phyloP scores from a whole-genome alignment of 2,797 vertebrate genomes.

The Chelonia mydas region DNA sequence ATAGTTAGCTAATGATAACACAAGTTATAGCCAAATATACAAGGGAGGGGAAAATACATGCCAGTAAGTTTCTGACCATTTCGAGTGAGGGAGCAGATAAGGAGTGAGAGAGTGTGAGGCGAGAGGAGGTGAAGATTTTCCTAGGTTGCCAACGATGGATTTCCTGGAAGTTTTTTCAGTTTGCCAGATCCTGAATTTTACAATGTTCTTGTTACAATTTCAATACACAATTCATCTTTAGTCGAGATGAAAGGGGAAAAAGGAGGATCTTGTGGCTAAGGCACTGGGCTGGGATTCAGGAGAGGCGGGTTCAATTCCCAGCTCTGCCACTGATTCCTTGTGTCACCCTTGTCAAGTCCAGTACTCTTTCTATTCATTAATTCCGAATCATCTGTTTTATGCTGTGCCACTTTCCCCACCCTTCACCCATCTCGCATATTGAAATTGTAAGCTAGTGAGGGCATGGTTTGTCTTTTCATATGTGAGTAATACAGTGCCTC shows the following conservation, averaged over 20 bases:
- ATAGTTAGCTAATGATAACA: constrained; percentile 47
- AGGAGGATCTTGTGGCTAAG: constrained; percentile 45
- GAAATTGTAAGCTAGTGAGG: constrained; percentile 31
- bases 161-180: constrained; percentile 68
- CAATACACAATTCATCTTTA: constrained; percentile 67
- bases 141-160: not conserved
- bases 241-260: constrained; percentile 57
- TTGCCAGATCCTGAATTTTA: constrained; percentile 25
- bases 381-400: constrained; percentile 32
- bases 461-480: not conserved
- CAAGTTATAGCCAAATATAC: not conserved
- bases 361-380: constrained; percentile 20
- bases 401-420: not conserved
- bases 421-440: not conserved
- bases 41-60: constrained; percentile 42
- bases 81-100: constrained; percentile 50
- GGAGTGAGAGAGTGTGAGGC: not conserved
- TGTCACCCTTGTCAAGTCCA: not conserved
- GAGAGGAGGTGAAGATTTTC: not conserved
- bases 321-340: constrained; percentile 26
- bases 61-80: constrained; percentile 55
- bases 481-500: fast-evolving
- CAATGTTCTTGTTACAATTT: constrained; percentile 46
- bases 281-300: not conserved
- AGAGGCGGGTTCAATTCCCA: constrained; percentile 22